Evolutionary conservation across 2,888 invertebrate genomes (phyloP).

Genomic region (Alloscopus bannaensis): DNA sequence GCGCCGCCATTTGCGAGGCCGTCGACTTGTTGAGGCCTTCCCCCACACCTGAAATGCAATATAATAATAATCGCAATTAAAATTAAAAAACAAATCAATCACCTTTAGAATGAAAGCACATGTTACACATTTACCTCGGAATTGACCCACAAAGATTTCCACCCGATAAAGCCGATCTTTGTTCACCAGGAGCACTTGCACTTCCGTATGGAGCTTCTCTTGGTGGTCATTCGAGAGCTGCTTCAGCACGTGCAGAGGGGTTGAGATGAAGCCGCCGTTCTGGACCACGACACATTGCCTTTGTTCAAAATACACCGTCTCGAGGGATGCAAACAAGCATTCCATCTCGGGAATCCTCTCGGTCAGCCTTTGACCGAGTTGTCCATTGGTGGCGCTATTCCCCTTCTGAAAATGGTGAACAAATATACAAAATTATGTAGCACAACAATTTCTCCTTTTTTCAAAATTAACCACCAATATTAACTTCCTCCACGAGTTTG

Average conservation of each 20-base stretch:
- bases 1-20: constrained; percentile 47
- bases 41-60: constrained; percentile 29
- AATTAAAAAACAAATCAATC: background rate
- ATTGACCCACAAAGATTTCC: constrained; percentile 14
- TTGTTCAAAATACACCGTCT: too few species aligned
- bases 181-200: background rate
- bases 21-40: constrained; percentile 13
- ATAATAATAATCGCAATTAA: background rate
- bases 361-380: too few species aligned
- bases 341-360: too few species aligned
- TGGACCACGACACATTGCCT: constrained; percentile 14
- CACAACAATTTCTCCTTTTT: too few species aligned
- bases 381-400: too few species aligned
- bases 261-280: constrained; percentile 25
- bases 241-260: constrained; percentile 46
- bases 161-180: background rate
- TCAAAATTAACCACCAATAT: too few species aligned
- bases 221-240: background rate
- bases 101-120: background rate
- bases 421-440: too few species aligned
- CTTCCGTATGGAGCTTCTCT: constrained; percentile 16
- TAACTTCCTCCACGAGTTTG: too few species aligned
- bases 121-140: constrained; percentile 27
- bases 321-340: too few species aligned
- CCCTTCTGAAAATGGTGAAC: too few species aligned